Evolutionary conservation across 2,888 invertebrate genomes (phyloP).

Genomic region (Incurvaria masculella): DNA sequence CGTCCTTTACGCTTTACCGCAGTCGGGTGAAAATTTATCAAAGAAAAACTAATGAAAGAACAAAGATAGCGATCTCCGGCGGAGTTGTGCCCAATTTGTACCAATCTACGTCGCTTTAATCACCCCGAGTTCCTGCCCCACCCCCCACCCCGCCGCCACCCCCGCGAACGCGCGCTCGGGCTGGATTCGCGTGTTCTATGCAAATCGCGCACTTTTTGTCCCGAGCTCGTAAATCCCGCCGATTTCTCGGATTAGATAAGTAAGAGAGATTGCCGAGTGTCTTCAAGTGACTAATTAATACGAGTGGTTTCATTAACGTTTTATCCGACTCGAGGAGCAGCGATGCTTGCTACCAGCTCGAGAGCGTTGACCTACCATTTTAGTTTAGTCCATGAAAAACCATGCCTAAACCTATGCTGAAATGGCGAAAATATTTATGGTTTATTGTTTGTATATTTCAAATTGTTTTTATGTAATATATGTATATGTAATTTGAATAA

Average conservation of each 20-base stretch:
- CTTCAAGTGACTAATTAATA: background rate
- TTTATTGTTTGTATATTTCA: no score
- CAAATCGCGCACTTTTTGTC: background rate
- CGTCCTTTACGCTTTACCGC: no score
- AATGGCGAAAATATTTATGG: no score
- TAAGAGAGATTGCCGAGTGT: background rate
- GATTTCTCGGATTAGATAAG: background rate
- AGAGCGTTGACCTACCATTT: no score
- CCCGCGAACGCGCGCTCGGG: background rate
- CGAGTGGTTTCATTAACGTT: background rate
- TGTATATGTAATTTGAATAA: no score
- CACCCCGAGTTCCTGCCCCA: background rate
- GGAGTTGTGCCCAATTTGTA: background rate
- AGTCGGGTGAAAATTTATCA: no score
- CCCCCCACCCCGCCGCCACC: no score
- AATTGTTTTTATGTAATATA: no score
- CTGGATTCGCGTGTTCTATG: background rate
- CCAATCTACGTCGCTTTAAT: background rate
- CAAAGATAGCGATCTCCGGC: background rate
- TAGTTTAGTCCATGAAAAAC: no score
- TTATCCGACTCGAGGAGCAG: no score
- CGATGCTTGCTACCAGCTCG: no score
- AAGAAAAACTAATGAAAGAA: background rate
- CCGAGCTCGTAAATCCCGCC: background rate
- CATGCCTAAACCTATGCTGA: no score